Evolutionary conservation across 2,888 invertebrate genomes (phyloP), one percentile per base, ranked within the genome.

Genomic region (Spilarctia lutea): DNA sequence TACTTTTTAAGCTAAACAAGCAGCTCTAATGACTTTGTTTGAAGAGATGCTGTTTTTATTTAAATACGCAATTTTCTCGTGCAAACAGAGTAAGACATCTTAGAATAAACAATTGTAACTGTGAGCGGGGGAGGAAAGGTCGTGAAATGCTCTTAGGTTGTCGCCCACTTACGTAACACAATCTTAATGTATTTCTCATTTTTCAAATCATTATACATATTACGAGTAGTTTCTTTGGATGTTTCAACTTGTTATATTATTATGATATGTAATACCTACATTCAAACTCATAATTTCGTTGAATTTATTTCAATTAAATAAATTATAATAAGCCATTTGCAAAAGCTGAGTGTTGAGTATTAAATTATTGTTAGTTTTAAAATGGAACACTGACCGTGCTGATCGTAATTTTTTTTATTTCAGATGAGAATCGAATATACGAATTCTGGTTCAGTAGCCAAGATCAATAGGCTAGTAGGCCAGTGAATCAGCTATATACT

Each of bases 21-120:
- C 69, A 68, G 56, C 68, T 77, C 77, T 73, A 72, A 75, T 77
- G 74, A 74, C 75, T 74, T 39, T 73, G 74, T 75, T 67, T 71
- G 65, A 70, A 74, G 67, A 67, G 77, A 33, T 18, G 48, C 7
- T 77, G 69, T 79, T 73, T 71, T 79, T 73, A 77, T 76, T 72
- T 72, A 76, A 82, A 70, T 76, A 66, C 63, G 68, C 74, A 78
- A 76, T 76, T 82, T 80, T 69, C 73, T 79, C 72, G 24, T 65
- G 63, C 72, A 82, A 78, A 78, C 68, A 73, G 56, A 67, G 73
- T 52, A 56, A 65, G 68, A 68, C 33, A 70, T 75, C 68, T 72
- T 68, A 42, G 20, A 68, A 68, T 74, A 66, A 74, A 79, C 73
- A 74, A 69, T 74, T 71, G 67, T 72, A 67, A 65, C 33, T 71